Evolutionary conservation across 1,140 invertebrate genomes (phyloP), one percentile per base, ranked within the genome.

Genomic region (Tribolium castaneum): DNA sequence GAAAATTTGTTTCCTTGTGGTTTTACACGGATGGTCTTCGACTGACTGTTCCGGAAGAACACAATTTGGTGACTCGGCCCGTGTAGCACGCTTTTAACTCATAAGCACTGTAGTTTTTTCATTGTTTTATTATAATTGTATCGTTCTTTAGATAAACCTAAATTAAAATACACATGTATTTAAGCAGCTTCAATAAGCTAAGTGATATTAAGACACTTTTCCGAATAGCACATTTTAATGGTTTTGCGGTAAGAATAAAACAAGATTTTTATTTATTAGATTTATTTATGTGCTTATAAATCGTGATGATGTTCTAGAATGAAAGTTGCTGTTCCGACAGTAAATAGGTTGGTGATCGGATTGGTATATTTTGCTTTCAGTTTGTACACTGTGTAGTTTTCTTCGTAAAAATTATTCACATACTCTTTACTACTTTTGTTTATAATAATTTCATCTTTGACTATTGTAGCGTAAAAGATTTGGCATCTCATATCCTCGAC

Each of bases 1-100:
- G 70, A 72, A 72, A 72, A 72, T 51, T 72, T 66, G 45, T 66
- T 66, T 66, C 59, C 59, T 66, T 66, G 19, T 66, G 39, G 39
- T 45, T 45, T 66, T 66, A 66, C 59, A 66, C 25, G 16, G 52
- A 16, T 56, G 52, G 12, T 14, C 12, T 16, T 56, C 52, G 3
- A 56, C 16, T 14, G 52, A 16, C 16, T 9, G 52, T 56, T 56
- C 52, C 52, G 16, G 52, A 14, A 14, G 52, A 56, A 9, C 6
- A 12, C 16, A 56, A 56, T 14, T 56, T 56, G n/a, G 52, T 56
- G 12, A 56, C n/a, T 14, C 12, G 51, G 16, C 16, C 51, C 16
- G n/a, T 54, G 14, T 54, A 54, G 16, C 1, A 9, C 3, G 52
- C 52, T 14, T 14, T 16, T 4, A 56, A 2, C n/a, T 12, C 12